Evolutionary conservation across 92 coral and sea anemone species (phyloP), one percentile per base, ranked within the genome.

Genomic region (Paramuricea clavata): DNA sequence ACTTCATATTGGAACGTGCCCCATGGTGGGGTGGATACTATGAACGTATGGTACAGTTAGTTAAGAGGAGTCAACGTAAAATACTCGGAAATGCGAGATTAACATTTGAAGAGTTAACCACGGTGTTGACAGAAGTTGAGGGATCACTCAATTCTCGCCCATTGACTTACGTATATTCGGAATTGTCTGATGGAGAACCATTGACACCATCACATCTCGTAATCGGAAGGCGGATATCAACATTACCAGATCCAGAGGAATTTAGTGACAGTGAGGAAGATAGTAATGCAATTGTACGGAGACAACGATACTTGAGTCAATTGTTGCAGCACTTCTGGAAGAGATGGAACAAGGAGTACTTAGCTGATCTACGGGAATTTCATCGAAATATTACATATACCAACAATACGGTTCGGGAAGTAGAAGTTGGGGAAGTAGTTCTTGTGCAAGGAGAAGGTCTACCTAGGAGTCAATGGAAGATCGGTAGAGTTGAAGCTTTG

Each of bases 21-120:
- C 78, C 85, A 9, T 86, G 79, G 80, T 67, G 79, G 90, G 90
- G 86, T 32, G 90, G 90, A 0, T 78, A 65, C 35, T 86, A 65
- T 23, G 86, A 78, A 75, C 57, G 86, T 0, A 86, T 78, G 90
- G 79, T 77, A 7, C 54, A 50, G 30, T 22, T 65, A 6, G 90
- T 86, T 9, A 78, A 86, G 44, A 49, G 80, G 27, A 49, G 85
- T 27, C n/a, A n/a, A n/a, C n/a, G n/a, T n/a, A n/a, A n/a, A n/a
- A n/a, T n/a, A n/a, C n/a, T 77, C 26, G 85, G 69, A 41, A 86
- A 64, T 19, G 89, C 72, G 47, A 81, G 44, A 57, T 73, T 86
- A 61, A 42, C 84, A 26, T 59, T 60, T 30, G 76, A 62, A 60
- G 84, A 85, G 30, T 81, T 75, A 9, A 19, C 57, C 0, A 86